phyloP scores from a whole-genome alignment of 2,113 vertebrate species.

The Atherinomorus stipes region DNA sequence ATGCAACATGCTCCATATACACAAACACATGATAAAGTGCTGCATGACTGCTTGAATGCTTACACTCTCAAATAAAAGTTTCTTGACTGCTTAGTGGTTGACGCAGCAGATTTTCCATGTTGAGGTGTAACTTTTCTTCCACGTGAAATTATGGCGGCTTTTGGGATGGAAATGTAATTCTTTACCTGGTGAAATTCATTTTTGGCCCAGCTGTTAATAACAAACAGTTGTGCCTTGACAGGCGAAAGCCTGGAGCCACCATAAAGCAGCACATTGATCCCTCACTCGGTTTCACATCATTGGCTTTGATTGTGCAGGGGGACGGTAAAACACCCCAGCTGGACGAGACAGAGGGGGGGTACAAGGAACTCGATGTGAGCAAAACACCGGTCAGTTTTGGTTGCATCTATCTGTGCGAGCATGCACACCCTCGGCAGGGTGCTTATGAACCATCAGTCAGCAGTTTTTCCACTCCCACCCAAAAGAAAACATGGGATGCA shows the following conservation, averaged over 20 bases:
- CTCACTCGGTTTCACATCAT: constrained; percentile 52
- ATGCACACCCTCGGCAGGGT: not conserved
- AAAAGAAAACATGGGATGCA: constrained; percentile 1
- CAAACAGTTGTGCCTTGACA: constrained; percentile 64
- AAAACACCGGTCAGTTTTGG: not conserved
- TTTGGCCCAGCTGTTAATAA: constrained; percentile 54
- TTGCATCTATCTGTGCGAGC: constrained; percentile 7
- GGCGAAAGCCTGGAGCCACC: constrained; percentile 44
- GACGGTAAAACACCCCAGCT: constrained; percentile 66
- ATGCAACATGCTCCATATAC: constrained; percentile 9
- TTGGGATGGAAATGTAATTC: constrained; percentile 44
- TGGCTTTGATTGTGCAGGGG: constrained; percentile 70
- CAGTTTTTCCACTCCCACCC: not conserved
- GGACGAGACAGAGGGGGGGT: constrained; percentile 49
- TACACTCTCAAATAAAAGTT: constrained; percentile 41
- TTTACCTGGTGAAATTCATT: constrained; percentile 54
- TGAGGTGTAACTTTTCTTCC: constrained; percentile 37
- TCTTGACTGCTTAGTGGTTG: constrained; percentile 27
- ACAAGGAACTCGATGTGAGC: not conserved
- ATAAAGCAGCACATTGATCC: constrained; percentile 65
- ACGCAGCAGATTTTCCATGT: constrained; percentile 42
- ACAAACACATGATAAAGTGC: constrained; percentile 42
- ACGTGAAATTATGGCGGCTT: constrained; percentile 43
- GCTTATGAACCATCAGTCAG: constrained; percentile 2
- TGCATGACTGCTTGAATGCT: constrained; percentile 16